Percentiles rank a stretch among this genome's conserved stretches.
Conservation (phyloP, 2,888 invertebrate genomes). For the Chymomyza caudatula region DNA sequence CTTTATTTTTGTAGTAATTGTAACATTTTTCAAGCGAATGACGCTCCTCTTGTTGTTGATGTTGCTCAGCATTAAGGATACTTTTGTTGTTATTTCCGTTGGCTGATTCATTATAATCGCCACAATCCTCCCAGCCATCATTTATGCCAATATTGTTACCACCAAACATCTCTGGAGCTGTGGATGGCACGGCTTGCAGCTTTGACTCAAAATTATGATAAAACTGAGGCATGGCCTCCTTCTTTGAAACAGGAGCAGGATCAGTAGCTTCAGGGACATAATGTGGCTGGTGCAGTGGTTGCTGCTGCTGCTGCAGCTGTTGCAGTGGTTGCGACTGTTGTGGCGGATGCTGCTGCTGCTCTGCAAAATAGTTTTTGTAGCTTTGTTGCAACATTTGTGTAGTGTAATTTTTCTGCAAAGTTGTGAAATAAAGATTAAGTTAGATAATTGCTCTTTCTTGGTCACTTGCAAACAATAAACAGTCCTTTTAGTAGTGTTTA, state of each 20-base stretch:
- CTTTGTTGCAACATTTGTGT: conserved; percentile 56
- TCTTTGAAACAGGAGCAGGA: background rate
- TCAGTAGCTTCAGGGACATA: conserved; percentile 1
- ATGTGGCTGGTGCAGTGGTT: background rate
- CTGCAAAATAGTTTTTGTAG: conserved; percentile 52
- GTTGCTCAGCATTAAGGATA: conserved; percentile 22
- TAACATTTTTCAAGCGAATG: conserved; percentile 80
- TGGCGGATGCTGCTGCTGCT: conserved; percentile 7
- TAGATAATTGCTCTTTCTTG: too few species aligned
- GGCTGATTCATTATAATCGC: conserved; percentile 72
- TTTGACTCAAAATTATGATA: conserved; percentile 14
- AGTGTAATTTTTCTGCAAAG: background rate
- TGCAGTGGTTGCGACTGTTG: too few species aligned
- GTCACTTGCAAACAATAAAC: too few species aligned
- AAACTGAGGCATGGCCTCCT: background rate
- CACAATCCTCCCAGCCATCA: conserved; percentile 77
- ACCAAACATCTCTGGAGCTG: conserved; percentile 33
- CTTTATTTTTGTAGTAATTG: conserved; percentile 24
- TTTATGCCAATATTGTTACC: conserved; percentile 57
- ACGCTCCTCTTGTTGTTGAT: conserved; percentile 29
- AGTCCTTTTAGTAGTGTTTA: too few species aligned
- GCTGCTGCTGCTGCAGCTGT: background rate
- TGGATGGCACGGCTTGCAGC: conserved; percentile 12
- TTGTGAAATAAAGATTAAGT: too few species aligned
- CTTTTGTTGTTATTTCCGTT: conserved; percentile 42